Base-by-base conservation (phyloP, 2,888 invertebrate genomes). In the Dolichopus griseipennis region DNA sequence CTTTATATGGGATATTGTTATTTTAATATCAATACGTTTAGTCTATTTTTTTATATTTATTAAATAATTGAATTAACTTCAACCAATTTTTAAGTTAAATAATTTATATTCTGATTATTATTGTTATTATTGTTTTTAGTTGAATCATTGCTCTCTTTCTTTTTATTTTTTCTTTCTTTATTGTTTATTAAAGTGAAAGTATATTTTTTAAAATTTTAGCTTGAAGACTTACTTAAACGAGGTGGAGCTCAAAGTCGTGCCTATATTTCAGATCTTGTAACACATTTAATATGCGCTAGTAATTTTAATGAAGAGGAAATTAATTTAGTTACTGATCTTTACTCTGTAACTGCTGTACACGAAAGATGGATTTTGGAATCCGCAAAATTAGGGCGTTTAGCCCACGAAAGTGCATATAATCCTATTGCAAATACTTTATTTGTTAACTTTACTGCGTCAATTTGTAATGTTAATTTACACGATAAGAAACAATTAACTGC, bases 191-290 rank as follows among this genome's bases (percentile, higher is more conserved):
- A n/a, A n/a, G 15, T 18, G 3, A 37, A 3, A 10, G 2, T 33
- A 41, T 43, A 64, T 63, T 62, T 65, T 66, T 66, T 67, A 72
- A 71, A 68, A 71, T 85, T 86, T 70, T 81, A 94, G 94, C 85
- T 92, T 77, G 83, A 90, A 77, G 86, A 86, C 75, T 83, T 93
- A 74, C 84, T 97, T 70, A 90, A 90, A 82, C 86, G 87, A 78
- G 93, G 94, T 72, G 95, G 96, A 67, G 97, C 92, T 27, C 93
- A 94, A 79, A 88, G 89, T 73, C 90, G 91, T 73, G 90, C 89
- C 75, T 97, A 94, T 83, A 88, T 95, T 75, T 91, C 93, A 71
- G 94, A 95, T 82, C 91, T 91, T 83, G 92, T 95, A 73, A 96
- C 96, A 64, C 95, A 96, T 84, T 85, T 95, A 75, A 91, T 97